Evolutionary conservation across 2,113 vertebrate species (phyloP), one percentile per base, ranked within the genome.

Genomic region (Chamaetylas fuelleborni): DNA sequence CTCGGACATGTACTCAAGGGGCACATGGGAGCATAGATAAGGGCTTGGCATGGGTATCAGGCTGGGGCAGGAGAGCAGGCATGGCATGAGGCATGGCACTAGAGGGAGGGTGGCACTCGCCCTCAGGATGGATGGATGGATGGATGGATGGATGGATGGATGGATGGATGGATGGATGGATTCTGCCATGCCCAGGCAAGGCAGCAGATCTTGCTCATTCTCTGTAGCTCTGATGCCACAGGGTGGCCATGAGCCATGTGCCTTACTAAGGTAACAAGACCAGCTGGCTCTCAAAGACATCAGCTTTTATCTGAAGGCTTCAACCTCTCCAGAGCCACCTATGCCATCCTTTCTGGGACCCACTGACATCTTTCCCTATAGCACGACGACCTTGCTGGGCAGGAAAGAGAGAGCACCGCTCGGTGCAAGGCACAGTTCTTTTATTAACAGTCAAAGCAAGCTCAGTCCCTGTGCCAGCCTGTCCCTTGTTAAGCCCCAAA

Each of bases 341-440:
- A 0, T 5, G 2, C 36, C 4, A 1, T 7, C 36, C 33, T 57
- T 50, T 29, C 53, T n/a, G 29, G 23, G 29, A 71, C 24, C 14
- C 26, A 19, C 7, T 19, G 40, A 18, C 31, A 18, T 40, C 56
- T 22, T 65, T 57, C 42, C 36, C n/a, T 2, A 3, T 2, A 24
- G 53, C 4, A 2, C 45, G 51, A 20, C 25, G 0, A 0, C 38
- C 19, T 16, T 1, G 3, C 51, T 0, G 0, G 25, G 45, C 54
- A 92, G 56, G 34, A 66, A 33, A 51, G 60, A 0, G 0, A 26
- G 1, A 3, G 23, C 50, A 56, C 7, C 0, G 0, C 28, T 40
- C 0, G 0, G n/a, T 33, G 12, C n/a, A 65, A 66, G 54, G 19
- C 50, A 83, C 3, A 0, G 19, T 1, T 31, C 5, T 65, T 95